Conservation (phyloP, 1,140 invertebrate genomes). For the Aphaenogaster floridana region DNA sequence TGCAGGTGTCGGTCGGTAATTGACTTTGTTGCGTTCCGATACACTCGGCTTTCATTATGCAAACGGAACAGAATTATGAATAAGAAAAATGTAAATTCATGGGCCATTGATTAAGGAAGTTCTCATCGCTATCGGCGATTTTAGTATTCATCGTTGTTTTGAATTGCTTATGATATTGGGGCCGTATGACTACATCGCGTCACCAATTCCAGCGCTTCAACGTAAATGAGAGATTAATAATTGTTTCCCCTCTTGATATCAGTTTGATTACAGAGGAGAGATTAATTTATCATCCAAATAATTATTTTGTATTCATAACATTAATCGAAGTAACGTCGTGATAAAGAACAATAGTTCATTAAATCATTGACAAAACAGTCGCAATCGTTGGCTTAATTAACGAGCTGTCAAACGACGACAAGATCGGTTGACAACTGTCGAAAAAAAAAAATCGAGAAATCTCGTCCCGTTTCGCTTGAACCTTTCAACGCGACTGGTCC, state of each 20-base stretch:
- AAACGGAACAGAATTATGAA: conserved; percentile 17
- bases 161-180: conserved; percentile 48
- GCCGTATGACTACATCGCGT: conserved; percentile 25
- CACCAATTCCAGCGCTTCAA: conserved; percentile 37
- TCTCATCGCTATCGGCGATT: not conserved
- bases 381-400: not conserved
- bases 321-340: not conserved
- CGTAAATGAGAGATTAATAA: conserved; percentile 47
- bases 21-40: conserved; percentile 37
- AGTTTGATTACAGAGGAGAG: conserved; percentile 14
- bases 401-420: not conserved
- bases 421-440: not conserved
- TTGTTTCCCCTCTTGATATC: not conserved
- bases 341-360: conserved; percentile 27
- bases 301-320: conserved; percentile 36
- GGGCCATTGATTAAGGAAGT: conserved; percentile 37
- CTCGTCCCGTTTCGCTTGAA: not conserved
- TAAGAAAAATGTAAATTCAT: conserved; percentile 58
- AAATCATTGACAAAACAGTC: not conserved
- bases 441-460: not conserved
- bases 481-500: not conserved
- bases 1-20: conserved; percentile 44
- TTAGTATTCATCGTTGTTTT: conserved; percentile 39
- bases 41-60: conserved; percentile 18
- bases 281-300: conserved; percentile 21